These are phyloP conservation scores for Andrena hattorfiana DNA, from an alignment of 2,888 invertebrate species.

Conservation along the genomic window DNA sequence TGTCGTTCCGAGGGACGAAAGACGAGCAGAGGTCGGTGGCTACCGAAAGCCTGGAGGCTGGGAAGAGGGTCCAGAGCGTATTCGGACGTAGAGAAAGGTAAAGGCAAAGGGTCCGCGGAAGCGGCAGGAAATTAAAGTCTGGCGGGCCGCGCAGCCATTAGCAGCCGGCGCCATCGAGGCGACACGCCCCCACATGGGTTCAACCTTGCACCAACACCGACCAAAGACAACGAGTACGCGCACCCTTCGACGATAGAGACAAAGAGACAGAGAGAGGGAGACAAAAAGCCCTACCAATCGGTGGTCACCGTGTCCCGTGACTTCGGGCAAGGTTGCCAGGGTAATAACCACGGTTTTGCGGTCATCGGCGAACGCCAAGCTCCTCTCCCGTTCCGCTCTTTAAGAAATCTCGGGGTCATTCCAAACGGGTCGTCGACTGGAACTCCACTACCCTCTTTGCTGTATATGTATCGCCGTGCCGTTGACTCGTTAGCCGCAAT, in stretches of 20 bases:
- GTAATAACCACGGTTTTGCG: constrained; percentile 50
- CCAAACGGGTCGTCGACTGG: constrained; percentile 20
- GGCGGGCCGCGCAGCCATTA: constrained; percentile 85
- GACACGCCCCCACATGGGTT: constrained; percentile 84
- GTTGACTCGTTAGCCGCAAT: neutral
- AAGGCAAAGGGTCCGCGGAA: constrained; percentile 84
- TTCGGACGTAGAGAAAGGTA: constrained; percentile 82
- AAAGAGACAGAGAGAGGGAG: constrained; percentile 40
- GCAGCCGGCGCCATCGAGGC: constrained; percentile 85
- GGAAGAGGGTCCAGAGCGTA: constrained; percentile 69
- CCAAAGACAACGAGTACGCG: constrained; percentile 74
- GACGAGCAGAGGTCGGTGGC: constrained; percentile 68
- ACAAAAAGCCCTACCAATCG: constrained; percentile 52
- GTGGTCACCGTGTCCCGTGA: constrained; percentile 45
- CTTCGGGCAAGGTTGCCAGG: constrained; percentile 48
- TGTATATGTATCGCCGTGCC: neutral
- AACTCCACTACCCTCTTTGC: neutral
- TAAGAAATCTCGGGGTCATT: constrained; percentile 12
- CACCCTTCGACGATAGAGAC: constrained; percentile 65
- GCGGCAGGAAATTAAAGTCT: constrained; percentile 86
- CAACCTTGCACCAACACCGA: constrained; percentile 80
- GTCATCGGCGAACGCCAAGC: constrained; percentile 27
- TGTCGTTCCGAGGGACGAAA: constrained; percentile 11
- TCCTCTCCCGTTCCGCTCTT: constrained; percentile 34
- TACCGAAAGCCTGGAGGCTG: constrained; percentile 74